phyloP scores from a whole-genome alignment of 2,797 vertebrate species.

The Chrosomus eos region DNA sequence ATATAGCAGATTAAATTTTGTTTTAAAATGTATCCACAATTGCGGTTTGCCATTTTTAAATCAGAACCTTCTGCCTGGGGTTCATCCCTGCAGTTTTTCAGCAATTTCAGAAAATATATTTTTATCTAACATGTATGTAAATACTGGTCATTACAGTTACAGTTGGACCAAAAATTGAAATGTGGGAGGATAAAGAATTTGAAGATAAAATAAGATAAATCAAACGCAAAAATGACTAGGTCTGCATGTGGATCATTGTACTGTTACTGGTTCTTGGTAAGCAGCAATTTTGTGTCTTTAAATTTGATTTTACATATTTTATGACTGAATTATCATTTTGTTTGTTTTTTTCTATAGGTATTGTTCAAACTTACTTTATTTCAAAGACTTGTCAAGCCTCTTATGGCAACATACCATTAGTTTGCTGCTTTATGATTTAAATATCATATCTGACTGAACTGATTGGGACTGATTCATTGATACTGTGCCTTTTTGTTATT shows the following conservation, averaged over 20 bases:
- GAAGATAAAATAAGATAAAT: neutral
- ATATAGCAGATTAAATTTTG: neutral
- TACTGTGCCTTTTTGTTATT: conserved; percentile 20
- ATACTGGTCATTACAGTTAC: conserved; percentile 20
- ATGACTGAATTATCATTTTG: neutral
- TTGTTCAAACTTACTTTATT: neutral
- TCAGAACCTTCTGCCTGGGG: neutral
- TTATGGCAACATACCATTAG: neutral
- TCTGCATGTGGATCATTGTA: neutral
- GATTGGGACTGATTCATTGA: neutral
- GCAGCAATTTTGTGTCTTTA: neutral
- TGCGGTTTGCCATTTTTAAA: neutral
- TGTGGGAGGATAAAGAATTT: neutral
- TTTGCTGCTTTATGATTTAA: conserved; percentile 20
- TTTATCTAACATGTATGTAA: conserved; percentile 14
- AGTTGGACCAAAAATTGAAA: conserved; percentile 23
- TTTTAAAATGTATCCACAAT: neutral
- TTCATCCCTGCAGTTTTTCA: conserved; percentile 1
- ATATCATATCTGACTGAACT: neutral
- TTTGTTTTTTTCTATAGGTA: neutral
- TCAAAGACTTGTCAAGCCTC: neutral
- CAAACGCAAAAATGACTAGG: neutral
- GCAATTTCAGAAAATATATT: conserved; percentile 9
- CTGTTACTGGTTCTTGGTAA: neutral
- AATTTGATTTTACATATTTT: conserved; percentile 2